A percentile compares a stretch with the other conserved stretches of the same genome.
phyloP scores from a whole-genome alignment of 2,797 vertebrate species.

The Pempheris klunzingeri region DNA sequence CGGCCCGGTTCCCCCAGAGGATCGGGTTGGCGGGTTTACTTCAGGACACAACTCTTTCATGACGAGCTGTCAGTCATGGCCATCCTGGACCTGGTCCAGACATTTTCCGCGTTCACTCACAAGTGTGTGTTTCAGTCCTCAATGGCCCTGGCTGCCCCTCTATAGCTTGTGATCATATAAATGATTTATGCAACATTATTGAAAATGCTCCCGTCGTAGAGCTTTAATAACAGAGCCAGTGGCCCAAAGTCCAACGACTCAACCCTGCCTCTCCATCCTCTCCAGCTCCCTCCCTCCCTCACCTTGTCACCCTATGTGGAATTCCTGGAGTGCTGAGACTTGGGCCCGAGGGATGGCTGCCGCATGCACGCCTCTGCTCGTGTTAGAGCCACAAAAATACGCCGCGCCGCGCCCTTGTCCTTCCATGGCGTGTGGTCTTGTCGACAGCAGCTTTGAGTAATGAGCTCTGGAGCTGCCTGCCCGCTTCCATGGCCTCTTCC shows the following conservation, averaged over 20 bases:
- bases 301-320: slow-evolving; percentile 20
- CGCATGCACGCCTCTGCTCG: slow-evolving; percentile 11
- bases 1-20: slow-evolving; percentile 60
- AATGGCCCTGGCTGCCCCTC: slow-evolving; percentile 36
- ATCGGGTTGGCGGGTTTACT: slow-evolving; percentile 75
- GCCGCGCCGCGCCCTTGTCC: slow-evolving; percentile 34
- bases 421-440: slow-evolving; percentile 68
- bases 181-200: slow-evolving; percentile 64
- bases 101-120: slow-evolving; percentile 76
- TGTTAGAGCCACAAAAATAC: not conserved
- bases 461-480: slow-evolving; percentile 60
- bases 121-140: slow-evolving; percentile 57
- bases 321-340: slow-evolving; percentile 49
- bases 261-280: slow-evolving; percentile 17
- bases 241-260: slow-evolving; percentile 29
- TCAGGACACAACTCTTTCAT: slow-evolving; percentile 79
- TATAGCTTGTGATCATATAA: slow-evolving; percentile 40
- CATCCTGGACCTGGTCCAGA: slow-evolving; percentile 67
- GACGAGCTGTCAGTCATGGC: slow-evolving; percentile 73
- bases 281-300: slow-evolving; percentile 12
- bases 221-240: slow-evolving; percentile 10
- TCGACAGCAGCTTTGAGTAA: slow-evolving; percentile 76
- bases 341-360: slow-evolving; percentile 22
- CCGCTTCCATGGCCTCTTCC: slow-evolving; percentile 40
- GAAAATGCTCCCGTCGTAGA: slow-evolving; percentile 42